A percentile compares a stretch with the other conserved stretches of the same genome.
phyloP scores from a whole-genome alignment of 2,888 invertebrate species.

The Pyrrhia umbra region DNA sequence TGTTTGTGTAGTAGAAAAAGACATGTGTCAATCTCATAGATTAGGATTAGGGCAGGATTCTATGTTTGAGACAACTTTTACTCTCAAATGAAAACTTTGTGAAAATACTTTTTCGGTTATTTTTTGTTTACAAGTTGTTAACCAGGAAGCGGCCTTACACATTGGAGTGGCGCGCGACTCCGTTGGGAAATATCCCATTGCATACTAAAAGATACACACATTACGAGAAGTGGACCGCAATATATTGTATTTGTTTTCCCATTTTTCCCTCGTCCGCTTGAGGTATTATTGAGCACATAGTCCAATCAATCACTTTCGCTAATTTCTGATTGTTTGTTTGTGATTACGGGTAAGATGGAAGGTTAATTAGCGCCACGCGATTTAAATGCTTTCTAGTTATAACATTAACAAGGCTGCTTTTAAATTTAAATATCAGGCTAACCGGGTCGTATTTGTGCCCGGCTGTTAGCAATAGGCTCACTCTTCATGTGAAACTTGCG shows the following conservation, averaged over 20 bases:
- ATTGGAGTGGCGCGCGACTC: constrained; percentile 41
- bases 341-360: neutral
- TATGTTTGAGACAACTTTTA: too few species aligned
- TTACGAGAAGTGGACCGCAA: constrained; percentile 30
- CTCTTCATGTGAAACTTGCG: too few species aligned
- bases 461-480: too few species aligned
- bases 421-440: too few species aligned
- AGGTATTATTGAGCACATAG: neutral
- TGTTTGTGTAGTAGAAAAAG: too few species aligned
- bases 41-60: too few species aligned
- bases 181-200: constrained; percentile 58
- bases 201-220: constrained; percentile 45
- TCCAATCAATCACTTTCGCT: constrained; percentile 23
- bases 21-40: too few species aligned
- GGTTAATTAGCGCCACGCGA: constrained; percentile 23
- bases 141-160: constrained; percentile 23
- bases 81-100: neutral
- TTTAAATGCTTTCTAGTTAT: constrained; percentile 1
- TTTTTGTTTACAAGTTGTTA: constrained; percentile 16
- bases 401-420: neutral
- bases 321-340: constrained; percentile 7
- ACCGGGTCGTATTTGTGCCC: too few species aligned
- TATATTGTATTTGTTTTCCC: constrained; percentile 16
- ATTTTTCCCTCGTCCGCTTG: neutral
- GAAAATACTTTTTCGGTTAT: neutral